Base-by-base conservation (phyloP, 2,113 vertebrate genomes). In the Odontophorus gujanensis region DNA sequence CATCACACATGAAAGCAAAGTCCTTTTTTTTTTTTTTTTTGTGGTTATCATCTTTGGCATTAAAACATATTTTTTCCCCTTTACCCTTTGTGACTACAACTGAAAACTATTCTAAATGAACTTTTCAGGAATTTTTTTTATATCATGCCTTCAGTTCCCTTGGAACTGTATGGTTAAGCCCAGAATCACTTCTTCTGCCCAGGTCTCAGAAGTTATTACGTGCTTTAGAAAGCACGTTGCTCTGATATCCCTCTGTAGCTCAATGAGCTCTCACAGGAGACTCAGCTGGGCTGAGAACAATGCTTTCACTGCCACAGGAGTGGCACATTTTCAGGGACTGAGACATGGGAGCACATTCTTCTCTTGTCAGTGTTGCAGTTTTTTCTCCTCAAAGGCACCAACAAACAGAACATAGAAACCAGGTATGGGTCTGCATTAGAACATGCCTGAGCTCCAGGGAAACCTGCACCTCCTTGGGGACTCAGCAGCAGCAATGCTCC, bases 101-200 rank as follows among this genome's bases (percentile, higher is more conserved):
- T 8, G 28, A 91, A 94, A 94, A 75, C 11, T 61, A 62, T 72
- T 90, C 28, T 83, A 91, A 91, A 90, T 55, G 1, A 85, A 28
- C 61, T 89, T 84, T 91, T 85, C 67, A 83, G 45, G 17, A 87
- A 80, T 91, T 76, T 87, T 94, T 82, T 76, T 50, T 69, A 48
- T 79, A 43, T 63, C 20, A 53, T 3, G 11, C 18, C 13, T 81
- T 76, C 61, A 68, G 9, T 18, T 93, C 65, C 53, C 59, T 73
- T 68, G 43, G 50, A 93, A 77, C 21, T 5, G 19, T 53, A 34
- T 51, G 19, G 24, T 68, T 90, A 86, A 96, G 77, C 34, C 34
- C 81, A n/a, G 57, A 53, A 28, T 74, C n/a, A 19, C 55, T 80
- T 87, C 62, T 83, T 77, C 55, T 89, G 45, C 43, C 63, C 47